Evolutionary conservation across 2,888 invertebrate species (phyloP), one percentile per base, ranked within the genome.

Genomic region (Apotomis capreana): DNA sequence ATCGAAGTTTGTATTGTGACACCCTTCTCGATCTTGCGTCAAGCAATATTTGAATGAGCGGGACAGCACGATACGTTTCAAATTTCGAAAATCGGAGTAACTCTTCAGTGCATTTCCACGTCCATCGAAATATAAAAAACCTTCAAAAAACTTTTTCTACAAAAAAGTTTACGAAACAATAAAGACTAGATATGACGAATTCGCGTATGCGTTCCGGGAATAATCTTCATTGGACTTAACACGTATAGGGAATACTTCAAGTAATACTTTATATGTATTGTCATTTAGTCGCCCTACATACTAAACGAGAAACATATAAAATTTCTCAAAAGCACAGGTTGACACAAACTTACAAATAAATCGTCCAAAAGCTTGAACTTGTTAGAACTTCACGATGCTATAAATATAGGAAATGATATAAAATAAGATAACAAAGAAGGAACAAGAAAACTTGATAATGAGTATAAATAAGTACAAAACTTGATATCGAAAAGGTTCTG

Each of bases 221-320:
- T 73, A 69, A 76, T 81, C 87, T 82, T 77, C 76, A 80, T 75
- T 60, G 57, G 74, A 79, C 88, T 89, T 90, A 87, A 76, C 79
- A 79, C 76, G 84, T 85, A 82, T 74, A 87, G 90, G 92, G 91
- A 91, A 92, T 91, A 90, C 83, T 88, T 89, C 81, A 80, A 86
- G 83, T 87, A 86, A 86, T 87, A 87, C 80, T 88, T 91, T 85
- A 92, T 91, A 93, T 92, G 92, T 84, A 88, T 91, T 90, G 90
- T 93, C 92, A 91, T 92, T 93, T 92, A 92, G 92, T 90, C 91
- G 92, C 92, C 92, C 92, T 93, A 91, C 89, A 83, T 82, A 92
- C 92, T 90, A 92, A 92, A 92, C 87, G 90, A 92, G 90, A 92
- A 89, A 81, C 91, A 92, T 92, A 92, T 91, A 89, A 88, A 84